Base-by-base conservation (phyloP, 2,888 invertebrate genomes). In the Leptopilina drosophilae region DNA sequence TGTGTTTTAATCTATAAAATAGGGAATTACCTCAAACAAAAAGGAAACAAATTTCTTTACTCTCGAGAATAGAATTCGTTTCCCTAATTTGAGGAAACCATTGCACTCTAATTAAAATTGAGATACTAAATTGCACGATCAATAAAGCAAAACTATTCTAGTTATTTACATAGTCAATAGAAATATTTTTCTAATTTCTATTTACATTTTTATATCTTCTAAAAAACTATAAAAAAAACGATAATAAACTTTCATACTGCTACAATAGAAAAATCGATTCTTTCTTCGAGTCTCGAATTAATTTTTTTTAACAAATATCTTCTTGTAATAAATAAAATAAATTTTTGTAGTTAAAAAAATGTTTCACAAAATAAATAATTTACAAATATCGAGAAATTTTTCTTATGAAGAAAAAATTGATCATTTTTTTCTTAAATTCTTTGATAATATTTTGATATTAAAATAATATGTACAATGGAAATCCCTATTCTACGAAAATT, bases 401-500 rank as follows among this genome's bases (percentile, higher is more conserved):
- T 33, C 33, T 33, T 33, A 33, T 33, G 33, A 33, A 33, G 33
- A 33, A 33, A n/a, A n/a, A n/a, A n/a, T n/a, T n/a, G n/a, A n/a
- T n/a, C n/a, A n/a, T n/a, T n/a, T n/a, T n/a, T n/a, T n/a, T n/a
- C n/a, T n/a, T n/a, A n/a, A n/a, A n/a, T n/a, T 20, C 20, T 20
- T 20, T 20, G 20, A 20, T 20, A 20, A 20, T 20, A 20, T n/a
- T 15, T 62, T 62, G 42, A 42, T 62, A 15, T n/a, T 62, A 62
- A 73, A 73, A 59, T 56, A 73, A n/a, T 62, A 62, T 56, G 33
- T 73, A 73, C 53, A 73, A 73, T 56, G 73, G 56, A 73, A 5
- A 56, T 66, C 66, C 42, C 15, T 66, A 66, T 66, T 46, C 65
- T 66, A 66, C 15, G 42, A 66, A 66, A 46, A 66, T 46, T 15